Evolutionary conservation across 2,888 invertebrate genomes (phyloP).

Genomic region (Thereva nobilitata): DNA sequence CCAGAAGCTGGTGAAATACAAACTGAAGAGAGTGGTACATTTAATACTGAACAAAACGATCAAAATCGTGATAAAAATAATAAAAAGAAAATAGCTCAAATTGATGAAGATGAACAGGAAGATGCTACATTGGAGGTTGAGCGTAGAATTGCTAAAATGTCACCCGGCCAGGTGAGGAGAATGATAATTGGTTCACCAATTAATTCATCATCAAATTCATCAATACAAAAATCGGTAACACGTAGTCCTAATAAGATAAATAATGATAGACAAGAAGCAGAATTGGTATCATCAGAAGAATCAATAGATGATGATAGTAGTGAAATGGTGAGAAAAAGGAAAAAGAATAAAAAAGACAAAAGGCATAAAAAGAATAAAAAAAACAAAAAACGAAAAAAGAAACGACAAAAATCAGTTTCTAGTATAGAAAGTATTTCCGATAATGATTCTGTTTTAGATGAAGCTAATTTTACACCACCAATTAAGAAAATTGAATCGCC

Average conservation of each 20-base stretch:
- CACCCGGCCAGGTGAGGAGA: conserved; percentile 50
- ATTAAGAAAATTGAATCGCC: conserved; percentile 37
- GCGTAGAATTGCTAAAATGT: conserved; percentile 49
- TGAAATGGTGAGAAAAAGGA: conserved; percentile 63
- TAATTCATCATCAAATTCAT: conserved; percentile 47
- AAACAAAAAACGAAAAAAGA: conserved; percentile 68
- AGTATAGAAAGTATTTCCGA: conserved; percentile 70
- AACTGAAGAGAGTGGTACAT: conserved; percentile 67
- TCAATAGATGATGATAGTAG: conserved; percentile 60
- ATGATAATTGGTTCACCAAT: conserved; percentile 52
- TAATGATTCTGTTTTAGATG: conserved; percentile 57
- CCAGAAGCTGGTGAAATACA: conserved; percentile 90
- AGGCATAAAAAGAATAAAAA: conserved; percentile 77
- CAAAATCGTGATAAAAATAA: conserved; percentile 12
- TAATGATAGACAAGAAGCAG: conserved; percentile 48
- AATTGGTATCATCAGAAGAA: conserved; percentile 44
- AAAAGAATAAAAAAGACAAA: conserved; percentile 53
- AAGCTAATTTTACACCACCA: conserved; percentile 56
- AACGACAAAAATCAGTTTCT: conserved; percentile 69
- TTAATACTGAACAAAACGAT: conserved; percentile 48
- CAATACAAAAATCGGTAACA: conserved; percentile 34
- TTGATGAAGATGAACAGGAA: conserved; percentile 38
- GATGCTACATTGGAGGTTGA: conserved; percentile 42
- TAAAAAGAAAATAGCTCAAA: conserved; percentile 4
- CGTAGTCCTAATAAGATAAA: conserved; percentile 44